Percentiles rank a stretch among this genome's conserved stretches.
Evolutionary conservation across 1,140 invertebrate species (phyloP).

Genomic region (Brachionus rotundiformis): DNA sequence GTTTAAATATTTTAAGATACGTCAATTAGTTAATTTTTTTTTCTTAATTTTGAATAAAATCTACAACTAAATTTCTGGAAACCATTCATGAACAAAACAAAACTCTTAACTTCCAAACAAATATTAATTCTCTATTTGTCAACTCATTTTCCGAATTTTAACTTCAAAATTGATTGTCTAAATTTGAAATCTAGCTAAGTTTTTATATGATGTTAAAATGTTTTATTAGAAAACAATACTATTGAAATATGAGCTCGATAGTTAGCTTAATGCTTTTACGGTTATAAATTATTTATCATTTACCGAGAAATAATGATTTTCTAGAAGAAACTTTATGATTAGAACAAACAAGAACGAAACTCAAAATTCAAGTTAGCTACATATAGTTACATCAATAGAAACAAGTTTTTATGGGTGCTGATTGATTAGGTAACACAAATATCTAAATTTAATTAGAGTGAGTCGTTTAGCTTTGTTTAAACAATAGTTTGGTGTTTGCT

Average conservation of each 20-base stretch:
- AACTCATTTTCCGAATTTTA: not conserved
- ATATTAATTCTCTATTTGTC: not conserved
- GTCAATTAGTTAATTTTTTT: not conserved
- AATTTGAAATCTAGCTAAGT: not conserved
- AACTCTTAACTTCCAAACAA: not conserved
- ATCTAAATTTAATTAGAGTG: not conserved
- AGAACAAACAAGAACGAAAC: not conserved
- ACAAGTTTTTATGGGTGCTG: not conserved
- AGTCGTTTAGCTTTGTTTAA: not conserved
- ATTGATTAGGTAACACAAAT: conserved; percentile 12
- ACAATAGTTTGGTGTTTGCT: not conserved
- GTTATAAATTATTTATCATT: not conserved
- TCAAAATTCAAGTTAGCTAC: not conserved
- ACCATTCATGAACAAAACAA: not conserved
- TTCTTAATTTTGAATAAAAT: not conserved
- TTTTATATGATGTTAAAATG: not conserved
- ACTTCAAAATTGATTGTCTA: not conserved
- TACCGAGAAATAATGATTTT: not conserved
- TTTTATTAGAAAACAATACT: not conserved
- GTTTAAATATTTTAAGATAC: not conserved
- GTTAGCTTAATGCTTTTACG: not conserved
- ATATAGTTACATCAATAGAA: not conserved
- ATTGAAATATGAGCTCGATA: conserved; percentile 10
- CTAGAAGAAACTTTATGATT: not conserved
- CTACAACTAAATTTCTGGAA: not conserved